Base-by-base conservation (phyloP, 2,113 vertebrate genomes). In the Myrmecobius fasciatus region DNA sequence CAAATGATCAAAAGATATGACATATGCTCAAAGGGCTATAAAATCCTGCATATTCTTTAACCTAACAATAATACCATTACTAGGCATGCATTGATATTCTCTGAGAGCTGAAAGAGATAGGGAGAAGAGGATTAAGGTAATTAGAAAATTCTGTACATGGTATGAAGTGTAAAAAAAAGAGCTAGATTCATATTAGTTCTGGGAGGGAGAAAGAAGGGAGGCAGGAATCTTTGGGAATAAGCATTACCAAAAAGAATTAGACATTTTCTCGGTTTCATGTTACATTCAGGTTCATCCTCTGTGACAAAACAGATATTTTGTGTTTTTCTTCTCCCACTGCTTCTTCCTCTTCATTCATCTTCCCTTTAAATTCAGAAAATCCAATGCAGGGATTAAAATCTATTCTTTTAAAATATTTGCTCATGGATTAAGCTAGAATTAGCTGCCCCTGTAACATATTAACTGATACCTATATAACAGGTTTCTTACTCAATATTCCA, bases 401-500 rank as follows among this genome's bases (percentile, higher is more conserved):
- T 51, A 52, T 1, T 83, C 67, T 43, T 83, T 36, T 43, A n/a
- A 75, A 43, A 14, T 20, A 83, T 83, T 17, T 17, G 28, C 17
- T 20, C 22, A 52, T 49, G 11, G 60, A 83, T 51, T 0, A 22
- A 0, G 0, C 36, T 90, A 22, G n/a, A 83, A 10, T 48, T 51
- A 36, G 36, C 25, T 46, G 3, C 36, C 36, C 89, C 51, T 43
- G 91, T 53, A 60, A 26, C 46, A 36, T 89, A 43, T 4, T 53
- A 54, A 49, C 7, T 0, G 4, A 24, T 46, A 46, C 2, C 52
- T 92, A 92, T 6, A n/a, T 25, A 93, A 92, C 2, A 26, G 6
- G 36, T 53, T 95, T 60, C 54, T 95, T 91, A 52, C 91, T 20
- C 43, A 91, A 94, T 89, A 95, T 2, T 20, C 92, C 51, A 83